Percentiles rank a stretch among this genome's conserved stretches.
Evolutionary conservation across 53 echinoderm and acorn worm species (phyloP).

Genomic region (Paelopatides confundens): DNA sequence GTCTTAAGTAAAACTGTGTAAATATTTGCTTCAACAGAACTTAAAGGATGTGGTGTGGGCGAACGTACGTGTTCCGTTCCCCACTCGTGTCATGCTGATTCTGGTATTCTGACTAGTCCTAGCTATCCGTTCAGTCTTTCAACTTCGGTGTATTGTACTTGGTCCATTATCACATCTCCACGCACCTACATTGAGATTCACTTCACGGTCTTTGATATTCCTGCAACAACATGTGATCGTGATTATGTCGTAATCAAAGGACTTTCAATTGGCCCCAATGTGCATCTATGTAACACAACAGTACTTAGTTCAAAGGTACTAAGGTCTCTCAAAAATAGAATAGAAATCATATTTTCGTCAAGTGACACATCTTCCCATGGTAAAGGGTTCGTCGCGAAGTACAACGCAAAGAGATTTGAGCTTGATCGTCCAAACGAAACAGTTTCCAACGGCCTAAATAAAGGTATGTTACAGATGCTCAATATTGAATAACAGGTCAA

Average conservation of each 20-base stretch:
- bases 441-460: too few relatives aligned
- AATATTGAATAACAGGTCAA: too few relatives aligned
- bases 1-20: too few relatives aligned
- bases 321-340: slow-evolving; percentile 52
- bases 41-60: slow-evolving; percentile 66
- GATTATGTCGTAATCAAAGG: slow-evolving; percentile 50
- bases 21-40: slow-evolving; percentile 6
- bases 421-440: background rate
- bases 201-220: slow-evolving; percentile 73
- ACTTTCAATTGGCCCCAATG: background rate
- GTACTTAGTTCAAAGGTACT: background rate
- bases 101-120: slow-evolving; percentile 56
- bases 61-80: slow-evolving; percentile 22
- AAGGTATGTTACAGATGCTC: too few relatives aligned
- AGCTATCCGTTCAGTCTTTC: slow-evolving; percentile 51
- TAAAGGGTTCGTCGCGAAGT: slow-evolving; percentile 64
- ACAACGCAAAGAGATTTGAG: slow-evolving; percentile 22
- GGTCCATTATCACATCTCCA: slow-evolving; percentile 72
- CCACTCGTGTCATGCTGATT: slow-evolving; percentile 39
- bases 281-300: background rate
- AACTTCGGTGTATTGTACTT: slow-evolving; percentile 35
- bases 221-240: slow-evolving; percentile 20
- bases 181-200: slow-evolving; percentile 71
- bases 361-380: slow-evolving; percentile 32
- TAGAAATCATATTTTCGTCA: slow-evolving; percentile 49